phyloP scores from a whole-genome alignment of 2,113 vertebrate species.

The Microcebus ravelobensis region DNA sequence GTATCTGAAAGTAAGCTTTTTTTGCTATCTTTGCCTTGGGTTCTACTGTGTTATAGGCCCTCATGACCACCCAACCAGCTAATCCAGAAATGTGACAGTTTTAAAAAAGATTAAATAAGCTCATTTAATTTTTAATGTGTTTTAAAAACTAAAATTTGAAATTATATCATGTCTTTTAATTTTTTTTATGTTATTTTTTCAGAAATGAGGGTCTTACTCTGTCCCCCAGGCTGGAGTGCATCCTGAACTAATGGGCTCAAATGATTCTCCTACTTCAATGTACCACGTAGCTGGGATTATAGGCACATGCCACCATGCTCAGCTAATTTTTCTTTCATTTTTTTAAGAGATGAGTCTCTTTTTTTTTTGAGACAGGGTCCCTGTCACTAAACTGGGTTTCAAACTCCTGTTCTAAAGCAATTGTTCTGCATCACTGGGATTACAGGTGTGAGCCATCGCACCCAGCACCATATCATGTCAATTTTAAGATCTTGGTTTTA shows the following conservation, averaged over 20 bases:
- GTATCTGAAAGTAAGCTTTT: constrained; percentile 15
- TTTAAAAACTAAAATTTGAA: constrained; percentile 51
- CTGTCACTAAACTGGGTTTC: not conserved
- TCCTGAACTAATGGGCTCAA: not conserved
- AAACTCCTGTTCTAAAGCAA: not conserved
- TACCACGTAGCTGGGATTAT: not conserved
- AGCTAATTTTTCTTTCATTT: too few relatives aligned
- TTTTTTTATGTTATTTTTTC: not conserved
- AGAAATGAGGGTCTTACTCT: not conserved
- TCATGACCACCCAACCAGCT: not conserved
- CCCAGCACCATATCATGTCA: not conserved
- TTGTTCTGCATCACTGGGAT: not conserved
- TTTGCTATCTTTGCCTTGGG: not conserved
- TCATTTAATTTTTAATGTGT: not conserved
- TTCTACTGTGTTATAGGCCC: constrained; percentile 10
- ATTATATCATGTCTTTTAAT: not conserved
- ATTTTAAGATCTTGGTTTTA: constrained; percentile 31
- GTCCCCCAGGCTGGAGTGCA: not conserved
- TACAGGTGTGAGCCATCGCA: not conserved
- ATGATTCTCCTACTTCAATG: not conserved
- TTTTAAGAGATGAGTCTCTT: too few relatives aligned
- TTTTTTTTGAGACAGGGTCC: too few relatives aligned
- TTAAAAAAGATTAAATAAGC: not conserved
- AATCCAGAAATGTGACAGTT: not conserved
- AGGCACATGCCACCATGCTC: not conserved